phyloP scores from a whole-genome alignment of 2,888 invertebrate genomes.

The Amphiduros pacificus region DNA sequence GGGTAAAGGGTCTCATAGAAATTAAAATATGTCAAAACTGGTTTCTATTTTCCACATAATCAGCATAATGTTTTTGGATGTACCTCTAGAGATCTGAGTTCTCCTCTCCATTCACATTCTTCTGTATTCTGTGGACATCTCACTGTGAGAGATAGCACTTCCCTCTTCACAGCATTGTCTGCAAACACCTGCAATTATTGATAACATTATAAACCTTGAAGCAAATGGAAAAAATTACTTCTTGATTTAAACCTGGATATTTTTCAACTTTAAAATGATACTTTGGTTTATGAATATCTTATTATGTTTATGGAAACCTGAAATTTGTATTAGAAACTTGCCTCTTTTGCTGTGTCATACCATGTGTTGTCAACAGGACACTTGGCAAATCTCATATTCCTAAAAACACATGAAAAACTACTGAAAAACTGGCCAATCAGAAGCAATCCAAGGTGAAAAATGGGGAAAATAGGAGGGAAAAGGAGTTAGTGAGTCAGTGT shows the following conservation, averaged over 20 bases:
- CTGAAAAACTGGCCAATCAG: background rate
- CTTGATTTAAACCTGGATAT: background rate
- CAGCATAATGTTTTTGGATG: too few species aligned
- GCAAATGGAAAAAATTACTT: background rate
- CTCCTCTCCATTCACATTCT: constrained; percentile 43
- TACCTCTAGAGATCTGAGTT: constrained; percentile 41
- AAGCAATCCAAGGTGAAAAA: too few species aligned
- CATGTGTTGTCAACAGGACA: constrained; percentile 50
- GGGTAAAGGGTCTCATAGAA: too few species aligned
- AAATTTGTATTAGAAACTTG: constrained; percentile 18
- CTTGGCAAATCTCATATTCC: constrained; percentile 27
- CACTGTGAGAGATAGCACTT: constrained; percentile 40
- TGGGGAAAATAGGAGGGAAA: too few species aligned
- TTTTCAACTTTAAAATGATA: too few species aligned
- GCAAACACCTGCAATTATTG: constrained; percentile 37
- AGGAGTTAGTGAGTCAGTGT: too few species aligned
- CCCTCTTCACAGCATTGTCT: constrained; percentile 44
- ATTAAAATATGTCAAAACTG: too few species aligned
- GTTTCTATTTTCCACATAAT: too few species aligned
- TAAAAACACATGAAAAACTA: constrained; percentile 19
- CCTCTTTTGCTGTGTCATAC: constrained; percentile 33
- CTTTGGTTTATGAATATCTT: too few species aligned
- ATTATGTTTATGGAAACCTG: too few species aligned
- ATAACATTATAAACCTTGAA: background rate
- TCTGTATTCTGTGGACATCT: constrained; percentile 35